phyloP scores from a whole-genome alignment of 2,888 invertebrate species.

The Micropterix aruncella region DNA sequence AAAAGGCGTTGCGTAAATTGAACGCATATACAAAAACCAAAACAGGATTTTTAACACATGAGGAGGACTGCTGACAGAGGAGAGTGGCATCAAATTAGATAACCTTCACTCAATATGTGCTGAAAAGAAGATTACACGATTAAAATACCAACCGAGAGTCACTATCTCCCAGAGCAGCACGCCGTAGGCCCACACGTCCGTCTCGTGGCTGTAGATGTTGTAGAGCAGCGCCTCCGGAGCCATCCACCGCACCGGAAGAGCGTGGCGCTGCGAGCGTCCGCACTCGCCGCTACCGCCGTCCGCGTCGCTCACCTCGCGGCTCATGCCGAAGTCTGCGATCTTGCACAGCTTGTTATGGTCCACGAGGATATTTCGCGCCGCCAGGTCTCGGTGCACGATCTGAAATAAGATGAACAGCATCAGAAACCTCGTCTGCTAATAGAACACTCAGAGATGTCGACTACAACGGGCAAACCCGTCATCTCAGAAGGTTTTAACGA shows the following conservation, averaged over 20 bases:
- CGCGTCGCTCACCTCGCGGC: constrained; percentile 44
- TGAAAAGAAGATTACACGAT: too few species aligned
- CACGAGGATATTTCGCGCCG: constrained; percentile 69
- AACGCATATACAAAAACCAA: too few species aligned
- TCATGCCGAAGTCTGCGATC: constrained; percentile 82
- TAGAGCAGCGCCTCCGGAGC: constrained; percentile 70
- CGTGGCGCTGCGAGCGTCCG: constrained; percentile 27
- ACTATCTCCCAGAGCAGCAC: constrained; percentile 81
- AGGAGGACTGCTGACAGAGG: too few species aligned
- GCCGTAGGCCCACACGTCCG: constrained; percentile 80
- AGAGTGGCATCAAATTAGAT: too few species aligned
- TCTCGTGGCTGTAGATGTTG: constrained; percentile 65
- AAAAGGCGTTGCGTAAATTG: too few species aligned
- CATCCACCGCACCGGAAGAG: constrained; percentile 71
- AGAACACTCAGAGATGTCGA: constrained; percentile 3
- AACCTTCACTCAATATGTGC: too few species aligned
- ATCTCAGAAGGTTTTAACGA: too few species aligned
- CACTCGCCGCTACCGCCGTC: constrained; percentile 22
- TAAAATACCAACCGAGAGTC: constrained; percentile 56
- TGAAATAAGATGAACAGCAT: constrained; percentile 22
- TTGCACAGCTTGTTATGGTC: constrained; percentile 79
- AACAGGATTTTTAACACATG: too few species aligned
- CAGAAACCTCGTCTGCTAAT: too few species aligned
- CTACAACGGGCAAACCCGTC: neutral
- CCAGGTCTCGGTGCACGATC: constrained; percentile 77